Conservation (phyloP, 1,140 invertebrate genomes). For the Nasonia vitripennis region DNA sequence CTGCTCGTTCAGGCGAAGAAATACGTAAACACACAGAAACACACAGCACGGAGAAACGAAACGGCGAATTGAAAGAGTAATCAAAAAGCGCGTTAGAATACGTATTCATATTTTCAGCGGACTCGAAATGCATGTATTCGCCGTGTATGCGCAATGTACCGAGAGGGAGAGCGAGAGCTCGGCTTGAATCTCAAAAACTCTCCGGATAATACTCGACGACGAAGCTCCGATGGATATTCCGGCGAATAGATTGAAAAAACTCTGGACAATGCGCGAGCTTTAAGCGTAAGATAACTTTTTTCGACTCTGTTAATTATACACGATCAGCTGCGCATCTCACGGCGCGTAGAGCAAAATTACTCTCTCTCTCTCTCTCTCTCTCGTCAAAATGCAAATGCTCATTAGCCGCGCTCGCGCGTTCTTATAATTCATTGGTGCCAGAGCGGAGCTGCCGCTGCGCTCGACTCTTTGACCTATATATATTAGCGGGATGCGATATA, state of each 20-base stretch:
- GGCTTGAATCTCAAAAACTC: not conserved
- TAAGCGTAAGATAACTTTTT: not conserved
- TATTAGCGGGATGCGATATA: not conserved
- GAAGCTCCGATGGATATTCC: conserved; percentile 29
- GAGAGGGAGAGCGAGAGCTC: not conserved
- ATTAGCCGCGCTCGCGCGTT: not conserved
- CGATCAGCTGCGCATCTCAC: not conserved
- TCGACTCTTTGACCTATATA: conserved; percentile 12
- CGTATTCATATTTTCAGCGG: not conserved
- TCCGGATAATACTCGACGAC: not conserved
- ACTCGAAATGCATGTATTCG: not conserved
- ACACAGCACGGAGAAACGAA: not conserved
- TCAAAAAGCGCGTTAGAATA: not conserved
- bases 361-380: not conserved
- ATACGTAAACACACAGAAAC: not conserved
- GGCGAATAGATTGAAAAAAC: not conserved
- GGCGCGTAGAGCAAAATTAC: not conserved
- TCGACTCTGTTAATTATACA: too few relatives aligned
- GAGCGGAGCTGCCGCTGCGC: not conserved
- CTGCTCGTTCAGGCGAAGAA: not conserved
- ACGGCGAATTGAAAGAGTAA: not conserved
- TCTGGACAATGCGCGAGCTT: not conserved
- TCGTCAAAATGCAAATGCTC: conserved; percentile 27
- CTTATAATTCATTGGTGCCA: conserved; percentile 32
- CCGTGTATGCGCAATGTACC: not conserved